A percentile compares a stretch with the other conserved stretches of the same genome.
phyloP scores from a whole-genome alignment of 2,797 vertebrate species.

The Myiotriccus ornatus region DNA sequence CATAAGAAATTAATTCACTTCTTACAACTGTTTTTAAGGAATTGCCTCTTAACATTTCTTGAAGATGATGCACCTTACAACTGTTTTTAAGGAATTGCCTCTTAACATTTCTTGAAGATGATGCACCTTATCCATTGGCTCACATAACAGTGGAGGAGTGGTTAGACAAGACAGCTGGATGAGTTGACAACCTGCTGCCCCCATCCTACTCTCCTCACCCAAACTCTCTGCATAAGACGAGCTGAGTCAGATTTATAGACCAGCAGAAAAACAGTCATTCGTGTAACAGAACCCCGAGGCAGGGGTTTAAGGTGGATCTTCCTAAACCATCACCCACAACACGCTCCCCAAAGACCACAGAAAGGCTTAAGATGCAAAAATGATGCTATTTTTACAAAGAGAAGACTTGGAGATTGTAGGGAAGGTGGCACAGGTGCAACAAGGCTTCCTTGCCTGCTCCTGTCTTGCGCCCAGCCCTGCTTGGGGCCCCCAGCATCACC shows the following conservation, averaged over 20 bases:
- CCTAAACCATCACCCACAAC: neutral
- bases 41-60: neutral
- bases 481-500: neutral
- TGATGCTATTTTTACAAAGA: neutral
- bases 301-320: neutral
- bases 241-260: neutral
- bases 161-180: neutral
- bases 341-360: fast-evolving
- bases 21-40: neutral
- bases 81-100: neutral
- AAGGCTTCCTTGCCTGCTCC: neutral
- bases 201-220: neutral
- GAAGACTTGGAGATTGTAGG: neutral
- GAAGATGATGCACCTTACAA: neutral
- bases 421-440: neutral
- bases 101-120: neutral
- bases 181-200: neutral
- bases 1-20: neutral
- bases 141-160: neutral
- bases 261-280: neutral
- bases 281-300: neutral
- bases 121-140: neutral
- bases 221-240: neutral
- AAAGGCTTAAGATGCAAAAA: neutral
- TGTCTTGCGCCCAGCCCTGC: neutral